A percentile compares a stretch with the other conserved stretches of the same genome.
Conservation (phyloP, 2,113 vertebrate species). For the Phyllostomus hastatus region DNA sequence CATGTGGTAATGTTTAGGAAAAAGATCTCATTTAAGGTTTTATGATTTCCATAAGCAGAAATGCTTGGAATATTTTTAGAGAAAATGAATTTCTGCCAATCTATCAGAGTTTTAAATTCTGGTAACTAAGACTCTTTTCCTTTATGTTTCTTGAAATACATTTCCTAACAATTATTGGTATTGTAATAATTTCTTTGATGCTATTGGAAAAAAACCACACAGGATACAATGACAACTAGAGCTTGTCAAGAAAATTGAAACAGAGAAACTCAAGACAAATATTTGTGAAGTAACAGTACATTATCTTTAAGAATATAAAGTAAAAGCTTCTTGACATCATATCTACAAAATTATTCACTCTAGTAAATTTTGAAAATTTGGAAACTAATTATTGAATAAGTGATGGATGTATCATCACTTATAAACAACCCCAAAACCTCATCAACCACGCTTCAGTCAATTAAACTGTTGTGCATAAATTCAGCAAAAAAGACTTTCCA, state of each 20-base stretch:
- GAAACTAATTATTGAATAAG: conserved; percentile 54
- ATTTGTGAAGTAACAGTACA: not conserved
- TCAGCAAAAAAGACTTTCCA: conserved; percentile 24
- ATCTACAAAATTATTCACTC: not conserved
- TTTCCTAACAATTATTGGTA: conserved; percentile 36
- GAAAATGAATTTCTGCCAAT: conserved; percentile 40
- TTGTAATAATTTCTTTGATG: conserved; percentile 30
- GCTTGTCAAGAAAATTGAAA: not conserved
- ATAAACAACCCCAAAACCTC: conserved; percentile 53
- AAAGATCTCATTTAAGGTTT: conserved; percentile 48
- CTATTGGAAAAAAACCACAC: not conserved
- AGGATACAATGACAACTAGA: not conserved
- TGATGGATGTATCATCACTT: conserved; percentile 21
- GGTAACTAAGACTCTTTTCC: conserved; percentile 42
- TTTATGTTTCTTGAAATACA: conserved; percentile 54
- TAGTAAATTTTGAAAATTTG: conserved; percentile 48
- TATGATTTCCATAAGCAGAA: conserved; percentile 61
- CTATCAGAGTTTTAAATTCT: conserved; percentile 48
- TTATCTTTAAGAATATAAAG: not conserved
- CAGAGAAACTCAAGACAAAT: not conserved
- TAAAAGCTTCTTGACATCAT: not conserved
- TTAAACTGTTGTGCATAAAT: conserved; percentile 61
- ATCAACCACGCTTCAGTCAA: conserved; percentile 33
- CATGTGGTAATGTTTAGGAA: conserved; percentile 54
- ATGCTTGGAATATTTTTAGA: conserved; percentile 64